Conservation (phyloP, 2,797 vertebrate genomes). For the Sardinella longiceps region DNA sequence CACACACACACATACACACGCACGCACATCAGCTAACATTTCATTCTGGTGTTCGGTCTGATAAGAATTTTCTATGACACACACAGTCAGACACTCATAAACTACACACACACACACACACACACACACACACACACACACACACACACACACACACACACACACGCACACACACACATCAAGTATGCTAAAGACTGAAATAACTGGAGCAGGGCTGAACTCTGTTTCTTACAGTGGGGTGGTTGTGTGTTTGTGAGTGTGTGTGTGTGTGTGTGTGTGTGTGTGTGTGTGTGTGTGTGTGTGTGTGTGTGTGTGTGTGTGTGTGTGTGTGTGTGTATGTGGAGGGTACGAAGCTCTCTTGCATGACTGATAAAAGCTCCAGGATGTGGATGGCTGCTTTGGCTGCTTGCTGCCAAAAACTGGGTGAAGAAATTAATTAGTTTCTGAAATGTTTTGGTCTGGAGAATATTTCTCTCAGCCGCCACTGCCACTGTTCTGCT, state of each 20-base stretch:
- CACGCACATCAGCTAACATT: background rate
- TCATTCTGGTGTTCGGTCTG: too few relatives aligned
- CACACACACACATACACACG: background rate
- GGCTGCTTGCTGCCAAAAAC: background rate
- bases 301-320: background rate
- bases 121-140: background rate
- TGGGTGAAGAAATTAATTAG: constrained; percentile 10
- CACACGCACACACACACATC: background rate
- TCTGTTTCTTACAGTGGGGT: background rate
- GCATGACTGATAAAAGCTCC: background rate
- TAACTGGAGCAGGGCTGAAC: background rate
- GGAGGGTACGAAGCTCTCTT: background rate
- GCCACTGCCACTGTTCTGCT: background rate
- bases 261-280: background rate
- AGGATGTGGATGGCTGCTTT: background rate
- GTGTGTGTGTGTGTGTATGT: background rate
- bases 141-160: background rate
- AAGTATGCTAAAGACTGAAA: background rate
- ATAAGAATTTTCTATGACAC: background rate
- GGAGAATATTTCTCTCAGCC: background rate
- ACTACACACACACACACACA: too few relatives aligned
- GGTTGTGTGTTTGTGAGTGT: background rate
- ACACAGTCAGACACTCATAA: background rate
- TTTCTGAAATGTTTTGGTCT: background rate
- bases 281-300: background rate